phyloP scores from a whole-genome alignment of 2,888 invertebrate species.

The Platerodrilus igneus region DNA sequence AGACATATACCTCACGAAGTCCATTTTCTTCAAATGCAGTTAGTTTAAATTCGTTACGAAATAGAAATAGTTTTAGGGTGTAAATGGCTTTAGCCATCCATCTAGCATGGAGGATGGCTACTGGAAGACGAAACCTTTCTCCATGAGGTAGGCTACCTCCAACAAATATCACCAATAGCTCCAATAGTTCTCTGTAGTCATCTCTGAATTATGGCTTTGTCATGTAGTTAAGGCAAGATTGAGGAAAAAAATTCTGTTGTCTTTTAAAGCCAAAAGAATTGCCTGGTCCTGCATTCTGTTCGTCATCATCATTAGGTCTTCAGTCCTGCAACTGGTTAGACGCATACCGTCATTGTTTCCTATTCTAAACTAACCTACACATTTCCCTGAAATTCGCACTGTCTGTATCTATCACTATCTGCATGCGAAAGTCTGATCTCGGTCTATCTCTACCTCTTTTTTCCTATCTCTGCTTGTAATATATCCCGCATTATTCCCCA shows the following conservation, averaged over 20 bases:
- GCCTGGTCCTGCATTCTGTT: neutral
- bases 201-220: neutral
- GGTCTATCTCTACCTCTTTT: too few species aligned
- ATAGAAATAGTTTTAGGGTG: constrained; percentile 24
- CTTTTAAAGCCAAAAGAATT: neutral
- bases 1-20: constrained; percentile 22
- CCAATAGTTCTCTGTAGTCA: too few species aligned
- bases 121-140: constrained; percentile 1
- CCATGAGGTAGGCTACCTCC: neutral
- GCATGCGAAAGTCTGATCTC: too few species aligned
- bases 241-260: neutral
- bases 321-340: too few species aligned
- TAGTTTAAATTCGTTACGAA: too few species aligned
- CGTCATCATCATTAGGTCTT: too few species aligned
- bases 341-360: too few species aligned
- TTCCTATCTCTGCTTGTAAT: too few species aligned
- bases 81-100: constrained; percentile 35
- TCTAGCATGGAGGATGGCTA: constrained; percentile 32
- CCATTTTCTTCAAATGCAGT: constrained; percentile 20
- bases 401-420: too few species aligned
- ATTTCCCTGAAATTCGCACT: too few species aligned
- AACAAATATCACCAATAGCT: neutral
- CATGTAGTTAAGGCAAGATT: neutral
- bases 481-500: too few species aligned
- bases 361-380: too few species aligned